Evolutionary conservation across 2,113 vertebrate genomes (phyloP).

Genomic region (Ciconia boyciana): DNA sequence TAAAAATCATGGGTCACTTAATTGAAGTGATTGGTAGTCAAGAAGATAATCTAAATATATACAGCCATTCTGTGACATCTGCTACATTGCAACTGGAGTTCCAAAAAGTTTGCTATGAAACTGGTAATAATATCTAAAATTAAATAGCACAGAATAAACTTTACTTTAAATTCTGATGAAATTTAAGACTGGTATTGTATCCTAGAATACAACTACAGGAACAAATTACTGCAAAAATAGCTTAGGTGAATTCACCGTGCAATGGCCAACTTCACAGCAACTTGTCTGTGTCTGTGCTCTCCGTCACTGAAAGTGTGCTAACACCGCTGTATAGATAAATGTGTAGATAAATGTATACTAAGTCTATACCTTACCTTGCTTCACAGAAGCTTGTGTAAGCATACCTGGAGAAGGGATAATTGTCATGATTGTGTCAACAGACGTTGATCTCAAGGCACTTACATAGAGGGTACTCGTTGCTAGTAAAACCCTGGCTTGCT

Average conservation of each 20-base stretch:
- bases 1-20: not conserved
- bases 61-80: not conserved
- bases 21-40: slow-evolving; percentile 17
- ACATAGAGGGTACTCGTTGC: not conserved
- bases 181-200: not conserved
- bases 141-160: not conserved
- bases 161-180: not conserved
- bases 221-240: not conserved
- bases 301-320: not conserved
- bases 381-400: not conserved
- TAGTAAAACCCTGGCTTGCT: not conserved
- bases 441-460: not conserved
- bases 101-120: not conserved
- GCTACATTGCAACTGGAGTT: not conserved
- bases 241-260: not conserved
- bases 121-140: not conserved
- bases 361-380: not conserved
- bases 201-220: not conserved
- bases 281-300: not conserved
- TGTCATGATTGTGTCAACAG: not conserved
- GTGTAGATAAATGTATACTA: not conserved
- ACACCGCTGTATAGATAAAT: not conserved
- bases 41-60: slow-evolving; percentile 7
- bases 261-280: not conserved
- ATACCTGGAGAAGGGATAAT: not conserved